Conservation (phyloP, 2,888 invertebrate genomes). For the Tridacna gigas region DNA sequence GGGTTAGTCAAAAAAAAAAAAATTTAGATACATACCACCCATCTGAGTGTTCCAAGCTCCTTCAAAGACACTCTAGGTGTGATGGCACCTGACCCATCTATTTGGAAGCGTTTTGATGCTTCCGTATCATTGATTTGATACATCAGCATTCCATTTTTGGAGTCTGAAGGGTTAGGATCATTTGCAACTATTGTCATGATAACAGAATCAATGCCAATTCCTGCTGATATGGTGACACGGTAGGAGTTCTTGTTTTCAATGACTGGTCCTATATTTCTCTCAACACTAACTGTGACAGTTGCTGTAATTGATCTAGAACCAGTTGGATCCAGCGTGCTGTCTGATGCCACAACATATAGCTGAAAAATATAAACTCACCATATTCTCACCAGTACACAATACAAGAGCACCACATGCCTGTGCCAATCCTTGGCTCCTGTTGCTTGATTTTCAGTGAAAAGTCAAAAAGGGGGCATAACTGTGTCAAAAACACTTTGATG, state of each 20-base stretch:
- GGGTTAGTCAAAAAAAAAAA: not conserved
- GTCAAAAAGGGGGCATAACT: too few species aligned
- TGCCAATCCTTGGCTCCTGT: too few species aligned
- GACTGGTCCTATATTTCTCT: conserved; percentile 73
- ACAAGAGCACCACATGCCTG: too few species aligned
- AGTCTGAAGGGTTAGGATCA: conserved; percentile 76
- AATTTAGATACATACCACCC: conserved; percentile 15
- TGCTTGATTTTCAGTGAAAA: too few species aligned
- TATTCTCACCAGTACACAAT: too few species aligned
- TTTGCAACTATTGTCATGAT: conserved; percentile 72
- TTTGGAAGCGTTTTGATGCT: conserved; percentile 65
- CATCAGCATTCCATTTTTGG: conserved; percentile 66
- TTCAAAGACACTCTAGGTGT: conserved; percentile 58
- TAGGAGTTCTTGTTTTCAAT: conserved; percentile 60
- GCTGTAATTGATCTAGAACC: conserved; percentile 70
- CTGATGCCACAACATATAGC: conserved; percentile 75
- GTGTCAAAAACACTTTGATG: too few species aligned
- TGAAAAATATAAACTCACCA: conserved; percentile 53
- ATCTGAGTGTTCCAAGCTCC: conserved; percentile 19
- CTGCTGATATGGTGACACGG: conserved; percentile 54
- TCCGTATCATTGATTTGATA: conserved; percentile 60
- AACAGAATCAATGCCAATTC: conserved; percentile 32
- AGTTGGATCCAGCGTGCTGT: conserved; percentile 66
- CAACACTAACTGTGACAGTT: conserved; percentile 74
- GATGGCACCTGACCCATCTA: conserved; percentile 62